These are phyloP conservation scores for Episyrphus balteatus DNA, from an alignment of 1,140 invertebrate genomes.

Conservation along the genomic window DNA sequence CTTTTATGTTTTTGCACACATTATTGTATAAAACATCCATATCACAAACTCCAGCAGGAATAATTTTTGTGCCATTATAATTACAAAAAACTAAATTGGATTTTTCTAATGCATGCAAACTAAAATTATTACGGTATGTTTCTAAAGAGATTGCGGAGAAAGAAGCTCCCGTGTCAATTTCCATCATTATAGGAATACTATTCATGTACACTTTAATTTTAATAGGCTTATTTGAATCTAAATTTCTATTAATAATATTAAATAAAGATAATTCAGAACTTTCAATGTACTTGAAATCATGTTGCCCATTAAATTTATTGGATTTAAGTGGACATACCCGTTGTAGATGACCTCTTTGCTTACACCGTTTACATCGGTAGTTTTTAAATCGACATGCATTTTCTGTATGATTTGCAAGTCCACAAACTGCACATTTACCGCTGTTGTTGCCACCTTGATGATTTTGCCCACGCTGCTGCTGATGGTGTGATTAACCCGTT, in stretches of 20 bases:
- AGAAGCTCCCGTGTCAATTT: slow-evolving; percentile 4
- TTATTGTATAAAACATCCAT: not conserved
- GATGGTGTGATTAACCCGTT: not conserved
- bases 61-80: slow-evolving; percentile 1
- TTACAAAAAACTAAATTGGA: not conserved
- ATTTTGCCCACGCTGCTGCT: not conserved
- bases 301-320: not conserved
- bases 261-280: no score
- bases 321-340: slow-evolving; percentile 4
- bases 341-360: slow-evolving; percentile 12
- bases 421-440: slow-evolving; percentile 15
- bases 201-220: not conserved
- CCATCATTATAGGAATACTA: not conserved
- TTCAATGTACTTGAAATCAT: not conserved
- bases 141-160: not conserved
- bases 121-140: slow-evolving; percentile 1
- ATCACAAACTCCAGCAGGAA: not conserved
- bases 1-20: not conserved
- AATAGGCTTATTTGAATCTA: not conserved
- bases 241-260: no score
- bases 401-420: slow-evolving; percentile 6
- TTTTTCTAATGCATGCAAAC: not conserved
- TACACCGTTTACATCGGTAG: slow-evolving; percentile 9
- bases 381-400: slow-evolving; percentile 8
- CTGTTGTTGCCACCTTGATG: not conserved